phyloP scores from a whole-genome alignment of 2,797 vertebrate genomes.

The Anomalospiza imberbis region DNA sequence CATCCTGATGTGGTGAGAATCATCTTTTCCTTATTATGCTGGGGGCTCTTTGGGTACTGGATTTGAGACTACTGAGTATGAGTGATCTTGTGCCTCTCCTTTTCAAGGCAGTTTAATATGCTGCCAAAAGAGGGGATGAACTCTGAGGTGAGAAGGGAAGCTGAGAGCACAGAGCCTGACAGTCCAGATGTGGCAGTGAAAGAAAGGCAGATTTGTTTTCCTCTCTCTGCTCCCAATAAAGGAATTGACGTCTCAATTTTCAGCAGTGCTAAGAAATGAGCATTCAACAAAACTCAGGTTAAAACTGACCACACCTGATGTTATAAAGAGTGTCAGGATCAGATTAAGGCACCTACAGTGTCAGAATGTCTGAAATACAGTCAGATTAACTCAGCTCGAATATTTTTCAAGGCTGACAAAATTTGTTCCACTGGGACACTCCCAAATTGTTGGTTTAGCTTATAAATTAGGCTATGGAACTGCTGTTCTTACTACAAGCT shows the following conservation, averaged over 20 bases:
- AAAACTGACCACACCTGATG: background rate
- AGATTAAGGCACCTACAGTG: background rate
- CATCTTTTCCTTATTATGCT: background rate
- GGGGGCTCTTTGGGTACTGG: background rate
- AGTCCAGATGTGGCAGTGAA: background rate
- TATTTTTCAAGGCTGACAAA: background rate
- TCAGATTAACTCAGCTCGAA: background rate
- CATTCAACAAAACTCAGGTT: background rate
- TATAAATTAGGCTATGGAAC: constrained; percentile 76
- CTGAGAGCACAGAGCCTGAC: background rate
- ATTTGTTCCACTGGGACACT: background rate
- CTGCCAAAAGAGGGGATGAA: background rate
- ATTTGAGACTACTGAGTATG: background rate
- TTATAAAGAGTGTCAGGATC: background rate
- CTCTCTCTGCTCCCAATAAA: background rate
- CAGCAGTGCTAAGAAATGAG: background rate
- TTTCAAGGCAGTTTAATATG: background rate
- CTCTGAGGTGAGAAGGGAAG: background rate
- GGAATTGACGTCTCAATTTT: background rate
- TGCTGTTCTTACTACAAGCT: constrained; percentile 75
- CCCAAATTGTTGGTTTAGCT: constrained; percentile 1
- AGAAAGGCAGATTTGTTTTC: background rate
- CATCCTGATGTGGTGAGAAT: background rate
- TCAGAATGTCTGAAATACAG: background rate
- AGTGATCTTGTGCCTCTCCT: background rate